phyloP scores from a whole-genome alignment of 2,888 invertebrate species.

The Brachyptera putata region DNA sequence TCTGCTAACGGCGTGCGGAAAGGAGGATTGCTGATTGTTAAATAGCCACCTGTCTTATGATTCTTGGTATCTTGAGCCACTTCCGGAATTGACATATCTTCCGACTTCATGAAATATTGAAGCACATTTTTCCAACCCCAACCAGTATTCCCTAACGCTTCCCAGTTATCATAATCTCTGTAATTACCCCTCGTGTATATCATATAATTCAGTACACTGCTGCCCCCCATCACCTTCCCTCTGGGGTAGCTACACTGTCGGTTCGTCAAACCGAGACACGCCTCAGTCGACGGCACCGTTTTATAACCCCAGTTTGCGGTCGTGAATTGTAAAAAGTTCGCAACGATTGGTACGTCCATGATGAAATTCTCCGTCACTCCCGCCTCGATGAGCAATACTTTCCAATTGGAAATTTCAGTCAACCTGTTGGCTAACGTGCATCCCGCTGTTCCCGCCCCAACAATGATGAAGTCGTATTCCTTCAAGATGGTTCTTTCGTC shows the following conservation, averaged over 20 bases:
- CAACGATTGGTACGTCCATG: constrained; percentile 72
- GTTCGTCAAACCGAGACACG: constrained; percentile 70
- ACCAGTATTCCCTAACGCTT: constrained; percentile 61
- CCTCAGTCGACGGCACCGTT: constrained; percentile 67
- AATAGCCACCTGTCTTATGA: constrained; percentile 55
- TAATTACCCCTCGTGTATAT: constrained; percentile 66
- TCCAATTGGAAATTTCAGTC: constrained; percentile 55
- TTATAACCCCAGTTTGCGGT: constrained; percentile 75
- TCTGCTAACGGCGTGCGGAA: constrained; percentile 54
- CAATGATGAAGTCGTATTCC: constrained; percentile 46
- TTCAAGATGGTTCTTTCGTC: constrained; percentile 46
- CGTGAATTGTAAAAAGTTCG: constrained; percentile 66
- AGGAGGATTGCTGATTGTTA: constrained; percentile 53
- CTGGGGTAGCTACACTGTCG: constrained; percentile 69
- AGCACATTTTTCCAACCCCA: constrained; percentile 70
- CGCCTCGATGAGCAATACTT: constrained; percentile 67
- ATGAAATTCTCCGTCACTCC: constrained; percentile 63
- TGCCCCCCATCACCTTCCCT: constrained; percentile 63
- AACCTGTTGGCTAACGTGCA: constrained; percentile 46
- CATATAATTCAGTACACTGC: constrained; percentile 77
- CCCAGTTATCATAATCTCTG: constrained; percentile 75
- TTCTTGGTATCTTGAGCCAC: constrained; percentile 45
- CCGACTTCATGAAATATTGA: constrained; percentile 74
- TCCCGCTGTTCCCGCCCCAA: constrained; percentile 48
- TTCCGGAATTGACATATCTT: constrained; percentile 60